Evolutionary conservation across 2,888 invertebrate species (phyloP), one percentile per base, ranked within the genome.

Genomic region (Amiota mariae): DNA sequence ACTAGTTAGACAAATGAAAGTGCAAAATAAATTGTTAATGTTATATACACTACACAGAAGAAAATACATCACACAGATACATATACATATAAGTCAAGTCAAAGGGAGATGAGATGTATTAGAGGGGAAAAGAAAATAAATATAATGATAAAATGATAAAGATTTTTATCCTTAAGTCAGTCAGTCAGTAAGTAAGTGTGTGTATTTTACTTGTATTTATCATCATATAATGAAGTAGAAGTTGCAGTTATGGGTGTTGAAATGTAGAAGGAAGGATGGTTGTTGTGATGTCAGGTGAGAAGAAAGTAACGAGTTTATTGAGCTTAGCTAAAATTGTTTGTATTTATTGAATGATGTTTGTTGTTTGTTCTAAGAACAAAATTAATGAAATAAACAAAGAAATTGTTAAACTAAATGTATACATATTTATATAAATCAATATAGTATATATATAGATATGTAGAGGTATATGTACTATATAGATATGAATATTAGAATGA

Each of bases 341-440:
- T 15, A 36, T 36, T 36, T 66, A 48, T 36, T 15, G 51, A 70
- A 56, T 72, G 61, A 71, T 6, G 36, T 36, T 36, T 74, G 70
- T 84, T 84, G 79, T 81, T 81, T 79, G 84, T 80, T 82, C 81
- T 74, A 77, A 81, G 79, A 86, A 83, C 84, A 59, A 20, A 20
- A 8, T 54, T 12, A 20, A 59, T 20, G 18, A 36, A 36, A 36
- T 0, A 36, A 24, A 24, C 24, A 24, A 3, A 24, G 24, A 24
- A 24, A 24, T 24, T 2, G 24, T 24, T 24, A 24, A 24, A 76
- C 56, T 63, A 70, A 72, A 67, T 51, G 74, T 66, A 78, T 51
- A 76, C 73, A 79, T 75, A 78, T 75, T 72, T 77, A 75, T 71
- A 75, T 76, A 79, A 75, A 80, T 73, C 75, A 72, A 74, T 64